These are phyloP conservation scores for Chelidonichthys spinosus DNA, from an alignment of 2,797 vertebrate species.

Conservation along the genomic window DNA sequence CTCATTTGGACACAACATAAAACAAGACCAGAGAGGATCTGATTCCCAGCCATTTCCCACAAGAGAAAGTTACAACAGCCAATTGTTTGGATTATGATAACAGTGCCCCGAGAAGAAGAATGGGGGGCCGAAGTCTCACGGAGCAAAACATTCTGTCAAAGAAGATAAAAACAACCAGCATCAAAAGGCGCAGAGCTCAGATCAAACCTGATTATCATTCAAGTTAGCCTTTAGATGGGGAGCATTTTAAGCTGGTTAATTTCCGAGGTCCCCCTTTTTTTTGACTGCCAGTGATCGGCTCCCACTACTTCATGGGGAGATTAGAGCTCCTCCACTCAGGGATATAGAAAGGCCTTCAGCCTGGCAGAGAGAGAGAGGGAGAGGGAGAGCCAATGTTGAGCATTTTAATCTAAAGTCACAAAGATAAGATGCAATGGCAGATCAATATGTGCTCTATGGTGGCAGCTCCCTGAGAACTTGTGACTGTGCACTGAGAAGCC, in stretches of 20 bases:
- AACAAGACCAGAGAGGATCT: conserved; percentile 74
- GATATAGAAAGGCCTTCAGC: conserved; percentile 85
- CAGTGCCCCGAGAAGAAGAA: conserved; percentile 51
- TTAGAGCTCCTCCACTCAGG: conserved; percentile 84
- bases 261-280: conserved; percentile 49
- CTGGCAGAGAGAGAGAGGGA: conserved; percentile 64
- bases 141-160: conserved; percentile 39
- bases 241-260: conserved; percentile 66
- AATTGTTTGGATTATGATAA: conserved; percentile 76
- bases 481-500: conserved; percentile 72
- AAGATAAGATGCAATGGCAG: conserved; percentile 85
- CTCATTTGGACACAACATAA: conserved; percentile 75
- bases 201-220: conserved; percentile 68
- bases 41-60: conserved; percentile 74
- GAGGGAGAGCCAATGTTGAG: conserved; percentile 75
- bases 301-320: conserved; percentile 81
- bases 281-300: conserved; percentile 71
- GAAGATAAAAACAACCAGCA: conserved; percentile 41
- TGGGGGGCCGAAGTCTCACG: conserved; percentile 12
- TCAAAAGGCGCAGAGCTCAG: conserved; percentile 42
- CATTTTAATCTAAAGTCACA: conserved; percentile 84
- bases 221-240: conserved; percentile 57
- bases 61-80: conserved; percentile 70
- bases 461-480: conserved; percentile 79
- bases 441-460: conserved; percentile 82